phyloP scores from a whole-genome alignment of 2,797 vertebrate species.

The Fistularia commersonii region DNA sequence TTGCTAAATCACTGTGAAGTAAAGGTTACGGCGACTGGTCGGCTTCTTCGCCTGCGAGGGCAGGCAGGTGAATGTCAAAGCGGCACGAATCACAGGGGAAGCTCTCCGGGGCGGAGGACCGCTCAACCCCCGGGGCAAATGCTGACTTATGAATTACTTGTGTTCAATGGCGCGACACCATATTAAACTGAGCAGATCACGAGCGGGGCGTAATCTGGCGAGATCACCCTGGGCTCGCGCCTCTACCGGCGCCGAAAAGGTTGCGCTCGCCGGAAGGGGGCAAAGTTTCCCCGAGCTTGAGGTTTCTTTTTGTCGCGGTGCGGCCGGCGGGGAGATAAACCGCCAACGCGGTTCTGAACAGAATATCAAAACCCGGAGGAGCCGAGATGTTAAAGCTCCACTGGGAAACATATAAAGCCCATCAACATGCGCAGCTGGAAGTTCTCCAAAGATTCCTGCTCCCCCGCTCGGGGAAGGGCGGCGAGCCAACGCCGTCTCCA shows the following conservation, averaged over 20 bases:
- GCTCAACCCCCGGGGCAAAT: constrained; percentile 34
- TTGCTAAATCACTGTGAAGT: constrained; percentile 63
- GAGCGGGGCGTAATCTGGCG: constrained; percentile 38
- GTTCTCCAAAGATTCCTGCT: no score
- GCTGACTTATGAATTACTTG: constrained; percentile 58
- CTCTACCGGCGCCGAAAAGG: not conserved
- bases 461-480: no score
- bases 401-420: no score
- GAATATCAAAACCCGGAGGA: no score
- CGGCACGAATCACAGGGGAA: constrained; percentile 49
- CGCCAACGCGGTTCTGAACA: no score
- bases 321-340: not conserved
- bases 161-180: constrained; percentile 51
- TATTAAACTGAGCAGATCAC: constrained; percentile 47
- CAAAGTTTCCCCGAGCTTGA: no score
- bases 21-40: constrained; percentile 66
- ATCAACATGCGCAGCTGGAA: no score
- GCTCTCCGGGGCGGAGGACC: constrained; percentile 32
- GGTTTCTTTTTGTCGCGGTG: not conserved
- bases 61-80: constrained; percentile 66
- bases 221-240: constrained; percentile 14
- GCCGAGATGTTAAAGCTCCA: no score
- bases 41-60: constrained; percentile 50
- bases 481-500: no score
- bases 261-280: not conserved